phyloP scores from a whole-genome alignment of 1,140 invertebrate genomes.

The Diploscapter pachys region DNA sequence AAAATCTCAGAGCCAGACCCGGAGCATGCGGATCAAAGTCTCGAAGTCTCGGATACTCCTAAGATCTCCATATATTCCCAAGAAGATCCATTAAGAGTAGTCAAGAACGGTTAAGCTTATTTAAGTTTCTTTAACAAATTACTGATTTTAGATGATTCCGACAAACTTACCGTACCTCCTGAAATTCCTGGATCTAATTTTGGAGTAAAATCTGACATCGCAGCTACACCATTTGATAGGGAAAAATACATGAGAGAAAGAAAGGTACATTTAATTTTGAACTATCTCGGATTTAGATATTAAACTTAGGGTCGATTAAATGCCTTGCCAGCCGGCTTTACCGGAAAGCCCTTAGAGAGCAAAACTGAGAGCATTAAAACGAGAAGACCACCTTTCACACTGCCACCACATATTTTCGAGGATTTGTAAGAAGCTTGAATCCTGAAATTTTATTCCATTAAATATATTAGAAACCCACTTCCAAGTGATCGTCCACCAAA shows the following conservation, averaged over 20 bases:
- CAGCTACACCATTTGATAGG: constrained; percentile 18
- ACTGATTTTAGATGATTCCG: not conserved
- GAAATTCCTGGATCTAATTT: no score
- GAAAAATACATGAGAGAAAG: constrained; percentile 24
- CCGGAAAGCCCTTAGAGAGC: not conserved
- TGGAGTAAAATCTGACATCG: not conserved
- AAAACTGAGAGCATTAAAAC: not conserved
- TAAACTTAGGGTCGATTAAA: not conserved
- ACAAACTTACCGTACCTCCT: no score
- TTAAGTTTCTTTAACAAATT: not conserved
- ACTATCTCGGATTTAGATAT: not conserved
- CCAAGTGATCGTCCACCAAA: not conserved
- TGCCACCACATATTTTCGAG: not conserved
- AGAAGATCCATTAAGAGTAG: not conserved
- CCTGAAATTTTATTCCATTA: no score
- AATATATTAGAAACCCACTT: not conserved
- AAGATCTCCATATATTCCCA: not conserved
- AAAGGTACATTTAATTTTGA: not conserved
- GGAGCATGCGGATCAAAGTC: no score
- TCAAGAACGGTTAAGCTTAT: not conserved
- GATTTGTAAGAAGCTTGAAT: not conserved
- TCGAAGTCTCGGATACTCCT: no score
- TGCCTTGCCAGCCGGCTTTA: not conserved
- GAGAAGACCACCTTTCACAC: constrained; percentile 9
- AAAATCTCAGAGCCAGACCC: no score